Conservation (phyloP, 2,888 invertebrate genomes). For the Trimorus sp. region DNA sequence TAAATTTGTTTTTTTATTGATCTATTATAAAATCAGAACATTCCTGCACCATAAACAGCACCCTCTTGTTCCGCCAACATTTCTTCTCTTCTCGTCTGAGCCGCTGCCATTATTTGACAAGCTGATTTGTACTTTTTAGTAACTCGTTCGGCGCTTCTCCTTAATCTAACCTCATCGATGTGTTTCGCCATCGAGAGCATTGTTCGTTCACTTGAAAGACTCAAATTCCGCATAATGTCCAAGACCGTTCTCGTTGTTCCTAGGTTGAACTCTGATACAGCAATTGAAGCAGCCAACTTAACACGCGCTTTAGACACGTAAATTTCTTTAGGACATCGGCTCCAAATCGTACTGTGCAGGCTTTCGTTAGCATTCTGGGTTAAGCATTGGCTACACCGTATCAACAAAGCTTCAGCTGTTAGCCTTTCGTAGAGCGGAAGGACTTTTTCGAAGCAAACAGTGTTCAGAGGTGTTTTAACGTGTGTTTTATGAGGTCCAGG, state of each 20-base stretch:
- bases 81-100: too few relatives aligned
- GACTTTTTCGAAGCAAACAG: conserved; percentile 30
- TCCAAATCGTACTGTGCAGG: conserved; percentile 23
- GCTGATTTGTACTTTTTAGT: neutral
- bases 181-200: neutral
- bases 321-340: conserved; percentile 4
- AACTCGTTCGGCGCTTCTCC: neutral
- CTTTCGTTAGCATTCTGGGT: conserved; percentile 6
- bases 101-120: too few relatives aligned
- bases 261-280: conserved; percentile 23
- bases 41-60: too few relatives aligned
- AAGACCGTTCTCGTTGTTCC: conserved; percentile 11
- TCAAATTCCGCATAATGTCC: conserved; percentile 13
- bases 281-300: conserved; percentile 18
- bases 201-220: conserved; percentile 8
- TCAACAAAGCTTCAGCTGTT: neutral
- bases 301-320: conserved; percentile 16
- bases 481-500: conserved; percentile 28
- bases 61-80: too few relatives aligned
- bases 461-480: conserved; percentile 30
- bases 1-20: too few relatives aligned
- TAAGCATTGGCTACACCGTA: conserved; percentile 8
- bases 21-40: too few relatives aligned
- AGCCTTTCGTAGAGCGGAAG: conserved; percentile 27
- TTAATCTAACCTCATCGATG: neutral